Evolutionary conservation across 2,113 vertebrate species (phyloP).

Genomic region (Alexandromys fortis): DNA sequence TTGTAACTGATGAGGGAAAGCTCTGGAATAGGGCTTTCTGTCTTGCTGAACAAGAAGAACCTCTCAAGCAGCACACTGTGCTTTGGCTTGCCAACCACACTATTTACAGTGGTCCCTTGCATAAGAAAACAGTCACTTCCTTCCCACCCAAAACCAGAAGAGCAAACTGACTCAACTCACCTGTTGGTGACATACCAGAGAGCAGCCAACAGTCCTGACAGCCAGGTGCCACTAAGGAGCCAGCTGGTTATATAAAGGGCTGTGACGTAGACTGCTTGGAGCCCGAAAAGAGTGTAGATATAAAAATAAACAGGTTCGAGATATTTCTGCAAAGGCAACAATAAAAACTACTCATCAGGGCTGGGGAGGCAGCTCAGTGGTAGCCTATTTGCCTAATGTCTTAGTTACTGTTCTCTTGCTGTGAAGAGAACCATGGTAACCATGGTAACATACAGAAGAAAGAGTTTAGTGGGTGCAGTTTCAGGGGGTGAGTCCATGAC

Average conservation of each 20-base stretch:
- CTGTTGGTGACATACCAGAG: constrained; percentile 98
- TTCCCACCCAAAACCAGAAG: too few species aligned
- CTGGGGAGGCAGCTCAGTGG: background rate
- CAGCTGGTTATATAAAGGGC: constrained; percentile 96
- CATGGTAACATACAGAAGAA: background rate
- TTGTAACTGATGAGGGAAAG: background rate
- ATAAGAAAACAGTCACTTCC: background rate
- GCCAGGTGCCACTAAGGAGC: constrained; percentile 96
- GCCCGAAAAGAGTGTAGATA: constrained; percentile 97
- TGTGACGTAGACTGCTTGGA: constrained; percentile 94
- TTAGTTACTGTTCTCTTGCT: background rate
- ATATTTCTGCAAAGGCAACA: constrained; percentile 88
- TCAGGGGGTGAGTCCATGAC: background rate
- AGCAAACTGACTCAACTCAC: constrained; percentile 81
- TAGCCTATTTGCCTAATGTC: background rate
- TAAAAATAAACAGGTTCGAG: constrained; percentile 99
- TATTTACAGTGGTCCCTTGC: background rate
- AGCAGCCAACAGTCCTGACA: constrained; percentile 92
- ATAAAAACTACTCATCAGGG: background rate
- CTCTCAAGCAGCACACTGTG: background rate
- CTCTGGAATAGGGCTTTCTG: background rate
- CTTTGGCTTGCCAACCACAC: background rate
- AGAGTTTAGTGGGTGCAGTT: background rate
- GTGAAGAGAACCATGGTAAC: background rate
- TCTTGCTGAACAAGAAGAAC: background rate